Base-by-base conservation (phyloP, 2,797 vertebrate genomes). In the Borostomias antarcticus region DNA sequence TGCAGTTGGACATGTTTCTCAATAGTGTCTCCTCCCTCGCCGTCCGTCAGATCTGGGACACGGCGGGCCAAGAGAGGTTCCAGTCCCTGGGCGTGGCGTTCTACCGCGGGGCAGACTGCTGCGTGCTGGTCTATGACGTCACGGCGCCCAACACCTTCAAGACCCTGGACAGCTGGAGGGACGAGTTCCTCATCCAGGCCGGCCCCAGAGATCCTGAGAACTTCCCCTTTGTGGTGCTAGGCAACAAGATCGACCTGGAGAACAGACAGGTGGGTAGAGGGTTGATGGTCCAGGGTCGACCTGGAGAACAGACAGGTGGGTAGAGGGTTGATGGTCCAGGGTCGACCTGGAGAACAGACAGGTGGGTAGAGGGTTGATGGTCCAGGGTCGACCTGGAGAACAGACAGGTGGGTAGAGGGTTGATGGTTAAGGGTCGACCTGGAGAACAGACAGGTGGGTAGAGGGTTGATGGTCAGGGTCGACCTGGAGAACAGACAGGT, bases 161-260 rank as follows among this genome's bases (percentile, higher is more conserved):
- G 53, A 83, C 85, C 3, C 72, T 86, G 71, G 85, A 86, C 66
- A 82, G 81, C 64, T 86, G 85, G 85, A 79, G 83, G 69, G 85
- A 86, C 11, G 85, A 86, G 75, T 86, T 86, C 70, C 72, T 86
- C 50, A 86, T 86, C 64, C 85, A 86, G 64, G 83, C 85, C 33
- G 75, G 83, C 62, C 85, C 85, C 50, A 73, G 83, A 26, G 85
- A 86, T 66, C 85, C 85, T 2, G 85, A 86, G 62, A 86, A 85
- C 78, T 86, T 86, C 73, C 85, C 85, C 21, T 86, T 86, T 58
- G 76, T 86, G 47, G 79, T 84, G 50, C 76, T 86, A 8, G 85
- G 85, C 58, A 86, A 86, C 74, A 86, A 86, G 66, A 79, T 86
- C 7, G 85, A 86, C 62, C 50, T 86, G 47, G 85, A 86, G 43